Percentiles rank a stretch among this genome's conserved stretches.
Evolutionary conservation across 2,797 vertebrate species (phyloP).

Genomic region (Typhlichthys subterraneus): DNA sequence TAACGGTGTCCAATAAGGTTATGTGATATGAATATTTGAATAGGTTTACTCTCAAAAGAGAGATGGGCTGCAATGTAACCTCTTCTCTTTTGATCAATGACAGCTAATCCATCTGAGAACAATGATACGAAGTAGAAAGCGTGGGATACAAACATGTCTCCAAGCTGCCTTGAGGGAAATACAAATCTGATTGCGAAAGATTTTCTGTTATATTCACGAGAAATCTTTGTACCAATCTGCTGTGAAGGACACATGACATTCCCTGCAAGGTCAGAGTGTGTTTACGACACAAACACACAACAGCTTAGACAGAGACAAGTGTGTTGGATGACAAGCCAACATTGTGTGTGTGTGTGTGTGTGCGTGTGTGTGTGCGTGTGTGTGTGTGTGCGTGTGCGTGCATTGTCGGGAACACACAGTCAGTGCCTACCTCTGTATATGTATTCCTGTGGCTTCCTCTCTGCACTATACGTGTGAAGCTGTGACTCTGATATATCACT

Average conservation of each 20-base stretch:
- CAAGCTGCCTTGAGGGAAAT: neutral
- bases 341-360: neutral
- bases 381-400: neutral
- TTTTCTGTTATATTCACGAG: neutral
- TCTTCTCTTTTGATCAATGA: neutral
- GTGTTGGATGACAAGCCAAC: neutral
- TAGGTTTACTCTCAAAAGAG: neutral
- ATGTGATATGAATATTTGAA: constrained; percentile 4
- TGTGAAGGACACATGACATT: constrained; percentile 2
- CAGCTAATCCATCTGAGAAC: neutral
- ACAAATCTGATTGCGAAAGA: neutral
- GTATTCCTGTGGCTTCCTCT: no score
- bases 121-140: neutral
- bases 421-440: no score
- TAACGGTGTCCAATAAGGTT: constrained; percentile 4
- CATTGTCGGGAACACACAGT: neutral
- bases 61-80: neutral
- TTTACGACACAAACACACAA: constrained; percentile 1
- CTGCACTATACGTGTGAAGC: no score
- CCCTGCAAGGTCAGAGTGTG: neutral
- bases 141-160: neutral
- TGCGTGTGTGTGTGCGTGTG: neutral
- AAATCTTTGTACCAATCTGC: no score
- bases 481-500: no score
- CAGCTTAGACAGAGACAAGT: neutral